Evolutionary conservation across 2,888 invertebrate genomes (phyloP).

Genomic region (Epistrophella euchroma): DNA sequence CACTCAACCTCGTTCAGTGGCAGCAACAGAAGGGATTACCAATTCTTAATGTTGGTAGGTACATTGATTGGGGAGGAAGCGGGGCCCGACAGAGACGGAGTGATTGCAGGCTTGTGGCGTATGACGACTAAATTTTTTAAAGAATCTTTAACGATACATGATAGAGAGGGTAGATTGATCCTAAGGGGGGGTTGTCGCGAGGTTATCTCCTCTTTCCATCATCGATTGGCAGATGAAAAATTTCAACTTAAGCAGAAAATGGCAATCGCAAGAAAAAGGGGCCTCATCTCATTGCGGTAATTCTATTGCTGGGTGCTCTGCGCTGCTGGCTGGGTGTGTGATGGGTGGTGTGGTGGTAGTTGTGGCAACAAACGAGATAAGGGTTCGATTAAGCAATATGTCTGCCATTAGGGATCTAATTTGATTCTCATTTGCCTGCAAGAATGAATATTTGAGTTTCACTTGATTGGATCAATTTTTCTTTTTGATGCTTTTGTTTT

Average conservation of each 20-base stretch:
- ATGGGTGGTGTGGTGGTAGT: conserved; percentile 2
- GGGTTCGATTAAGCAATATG: conserved; percentile 76
- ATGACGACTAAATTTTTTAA: conserved; percentile 70
- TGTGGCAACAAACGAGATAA: conserved; percentile 75
- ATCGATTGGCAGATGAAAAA: conserved; percentile 73
- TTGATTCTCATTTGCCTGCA: conserved; percentile 75
- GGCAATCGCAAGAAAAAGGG: conserved; percentile 59
- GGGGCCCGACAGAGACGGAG: conserved; percentile 8
- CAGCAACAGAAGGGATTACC: conserved; percentile 75
- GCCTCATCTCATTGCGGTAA: conserved; percentile 41
- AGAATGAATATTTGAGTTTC: conserved; percentile 75
- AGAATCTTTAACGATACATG: background rate
- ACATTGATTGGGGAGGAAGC: conserved; percentile 44
- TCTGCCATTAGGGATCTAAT: conserved; percentile 76
- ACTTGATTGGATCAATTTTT: conserved; percentile 76
- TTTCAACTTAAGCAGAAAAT: conserved; percentile 75
- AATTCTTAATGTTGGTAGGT: conserved; percentile 75
- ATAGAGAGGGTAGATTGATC: background rate
- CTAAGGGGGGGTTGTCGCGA: conserved; percentile 47
- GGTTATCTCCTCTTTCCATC: conserved; percentile 57
- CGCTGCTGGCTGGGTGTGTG: background rate
- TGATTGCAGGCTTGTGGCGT: conserved; percentile 56
- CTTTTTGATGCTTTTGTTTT: conserved; percentile 67
- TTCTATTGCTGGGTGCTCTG: conserved; percentile 28
- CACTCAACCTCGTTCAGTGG: conserved; percentile 30